Percentiles rank a stretch among this genome's conserved stretches.
Evolutionary conservation across 2,888 invertebrate genomes (phyloP).

Genomic region (Pseudanteris insignis): DNA sequence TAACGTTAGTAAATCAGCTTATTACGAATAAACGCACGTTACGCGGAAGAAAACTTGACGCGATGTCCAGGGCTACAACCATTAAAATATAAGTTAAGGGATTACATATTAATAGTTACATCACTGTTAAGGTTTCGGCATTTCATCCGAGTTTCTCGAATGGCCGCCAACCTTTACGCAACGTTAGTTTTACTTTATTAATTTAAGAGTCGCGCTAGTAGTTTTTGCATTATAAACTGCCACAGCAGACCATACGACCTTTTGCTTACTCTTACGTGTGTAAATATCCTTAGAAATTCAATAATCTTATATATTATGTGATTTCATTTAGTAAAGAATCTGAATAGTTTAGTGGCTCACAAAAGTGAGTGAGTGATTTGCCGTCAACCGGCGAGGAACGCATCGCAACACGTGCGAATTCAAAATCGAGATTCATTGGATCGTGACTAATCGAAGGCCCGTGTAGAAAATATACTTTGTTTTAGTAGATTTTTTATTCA

Average conservation of each 20-base stretch:
- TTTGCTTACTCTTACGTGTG: constrained; percentile 54
- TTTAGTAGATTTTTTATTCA: constrained; percentile 4
- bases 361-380: constrained; percentile 19
- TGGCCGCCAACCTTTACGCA: constrained; percentile 54
- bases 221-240: constrained; percentile 59
- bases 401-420: constrained; percentile 15
- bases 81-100: constrained; percentile 64
- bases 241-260: constrained; percentile 57
- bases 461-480: constrained; percentile 25
- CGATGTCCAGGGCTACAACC: constrained; percentile 54
- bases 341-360: constrained; percentile 47
- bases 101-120: constrained; percentile 65
- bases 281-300: constrained; percentile 62
- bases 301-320: constrained; percentile 60
- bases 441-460: constrained; percentile 3
- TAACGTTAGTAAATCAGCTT: no score
- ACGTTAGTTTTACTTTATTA: constrained; percentile 55
- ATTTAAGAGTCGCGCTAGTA: constrained; percentile 60
- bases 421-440: constrained; percentile 2
- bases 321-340: constrained; percentile 47
- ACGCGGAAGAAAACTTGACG: constrained; percentile 39
- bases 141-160: constrained; percentile 41
- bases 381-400: constrained; percentile 6
- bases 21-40: constrained; percentile 8
- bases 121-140: constrained; percentile 58